Evolutionary conservation across 2,797 vertebrate genomes (phyloP).

Genomic region (Merluccius polli): DNA sequence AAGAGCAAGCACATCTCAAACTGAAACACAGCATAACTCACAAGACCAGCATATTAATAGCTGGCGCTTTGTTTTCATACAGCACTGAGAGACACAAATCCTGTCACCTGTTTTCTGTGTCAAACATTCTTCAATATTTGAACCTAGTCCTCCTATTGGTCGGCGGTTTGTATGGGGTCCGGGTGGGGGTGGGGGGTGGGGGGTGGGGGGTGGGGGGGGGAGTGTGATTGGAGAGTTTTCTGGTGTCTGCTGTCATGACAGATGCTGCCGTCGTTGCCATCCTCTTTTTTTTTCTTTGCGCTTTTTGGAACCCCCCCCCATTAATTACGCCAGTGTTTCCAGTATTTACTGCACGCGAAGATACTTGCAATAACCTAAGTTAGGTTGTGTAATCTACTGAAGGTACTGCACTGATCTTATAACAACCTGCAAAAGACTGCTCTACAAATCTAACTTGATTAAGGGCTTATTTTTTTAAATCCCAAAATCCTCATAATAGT

Average conservation of each 20-base stretch:
- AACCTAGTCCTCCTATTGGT: neutral
- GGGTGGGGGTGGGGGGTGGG: neutral
- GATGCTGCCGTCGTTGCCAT: neutral
- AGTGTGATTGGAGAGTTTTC: neutral
- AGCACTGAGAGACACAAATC: neutral
- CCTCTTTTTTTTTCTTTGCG: no score
- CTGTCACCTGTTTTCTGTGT: neutral
- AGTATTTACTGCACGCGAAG: neutral
- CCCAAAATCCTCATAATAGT: neutral
- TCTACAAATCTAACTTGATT: neutral
- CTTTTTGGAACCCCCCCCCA: no score
- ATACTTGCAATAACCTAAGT: neutral
- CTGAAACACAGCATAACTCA: neutral
- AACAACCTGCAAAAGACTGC: neutral
- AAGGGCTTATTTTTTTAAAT: slow-evolving; percentile 5
- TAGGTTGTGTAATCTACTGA: neutral
- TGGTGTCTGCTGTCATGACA: neutral
- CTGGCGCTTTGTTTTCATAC: neutral
- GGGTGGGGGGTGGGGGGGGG: neutral
- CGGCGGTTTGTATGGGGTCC: no score
- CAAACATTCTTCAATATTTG: neutral
- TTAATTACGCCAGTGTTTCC: neutral
- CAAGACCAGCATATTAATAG: no score
- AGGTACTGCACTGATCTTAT: neutral
- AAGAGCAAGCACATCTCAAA: neutral